phyloP scores from a whole-genome alignment of 2,113 vertebrate species.

The Hemiprocne comata region DNA sequence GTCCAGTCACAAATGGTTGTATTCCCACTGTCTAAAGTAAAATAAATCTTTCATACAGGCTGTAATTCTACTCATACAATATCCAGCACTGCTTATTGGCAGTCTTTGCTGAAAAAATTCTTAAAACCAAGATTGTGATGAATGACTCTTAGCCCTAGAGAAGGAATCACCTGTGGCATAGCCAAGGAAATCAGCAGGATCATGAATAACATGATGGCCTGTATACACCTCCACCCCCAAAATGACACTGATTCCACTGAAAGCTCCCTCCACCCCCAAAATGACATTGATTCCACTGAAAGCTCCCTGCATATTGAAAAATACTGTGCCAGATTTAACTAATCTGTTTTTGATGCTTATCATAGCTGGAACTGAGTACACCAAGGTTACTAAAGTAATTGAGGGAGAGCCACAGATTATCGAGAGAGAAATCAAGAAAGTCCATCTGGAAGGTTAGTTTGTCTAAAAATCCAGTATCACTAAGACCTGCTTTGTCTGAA shows the following conservation, averaged over 20 bases:
- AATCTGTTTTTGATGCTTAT: conserved; percentile 56
- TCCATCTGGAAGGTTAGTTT: conserved; percentile 74
- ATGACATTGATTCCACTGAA: background rate
- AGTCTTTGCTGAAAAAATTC: background rate
- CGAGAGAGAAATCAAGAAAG: conserved; percentile 67
- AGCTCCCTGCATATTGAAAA: background rate
- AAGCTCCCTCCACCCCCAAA: background rate
- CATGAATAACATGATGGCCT: background rate
- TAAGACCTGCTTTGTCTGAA: conserved; percentile 24
- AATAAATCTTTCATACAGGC: background rate
- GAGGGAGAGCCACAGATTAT: conserved; percentile 66
- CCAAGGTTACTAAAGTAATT: conserved; percentile 74
- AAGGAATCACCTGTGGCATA: background rate
- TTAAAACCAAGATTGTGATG: background rate
- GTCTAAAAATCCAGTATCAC: background rate
- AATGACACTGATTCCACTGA: background rate
- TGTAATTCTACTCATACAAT: background rate
- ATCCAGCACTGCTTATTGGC: background rate
- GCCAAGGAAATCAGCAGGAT: background rate
- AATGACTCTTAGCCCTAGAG: background rate
- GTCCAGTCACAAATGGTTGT: background rate
- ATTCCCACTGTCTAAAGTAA: background rate
- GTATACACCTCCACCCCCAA: background rate
- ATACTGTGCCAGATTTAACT: conserved; percentile 1
- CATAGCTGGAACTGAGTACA: conserved; percentile 62